Percentiles rank a stretch among this genome's conserved stretches.
phyloP scores from a whole-genome alignment of 2,888 invertebrate species.

The Chorisops tibialis region DNA sequence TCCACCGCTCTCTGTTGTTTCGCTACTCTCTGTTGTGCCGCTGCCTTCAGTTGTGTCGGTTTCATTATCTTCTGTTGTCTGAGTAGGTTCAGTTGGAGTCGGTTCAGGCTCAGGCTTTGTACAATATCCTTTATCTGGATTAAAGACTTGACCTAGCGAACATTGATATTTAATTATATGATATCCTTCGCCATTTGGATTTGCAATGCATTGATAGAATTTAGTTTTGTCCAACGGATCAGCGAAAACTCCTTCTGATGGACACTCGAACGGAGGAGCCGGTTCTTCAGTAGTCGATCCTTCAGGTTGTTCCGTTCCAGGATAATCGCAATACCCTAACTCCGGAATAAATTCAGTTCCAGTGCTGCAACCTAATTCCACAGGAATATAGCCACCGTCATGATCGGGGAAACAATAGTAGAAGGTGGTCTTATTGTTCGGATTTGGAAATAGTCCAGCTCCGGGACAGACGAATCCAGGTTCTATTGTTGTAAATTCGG shows the following conservation, averaged over 20 bases:
- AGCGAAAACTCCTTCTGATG: slow-evolving; percentile 5
- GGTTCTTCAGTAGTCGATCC: neutral
- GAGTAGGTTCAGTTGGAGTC: neutral
- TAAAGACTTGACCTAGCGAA: neutral
- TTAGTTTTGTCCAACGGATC: slow-evolving; percentile 1
- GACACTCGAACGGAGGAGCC: neutral
- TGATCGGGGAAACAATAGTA: slow-evolving; percentile 2
- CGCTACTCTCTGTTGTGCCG: neutral
- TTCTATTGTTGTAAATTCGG: neutral
- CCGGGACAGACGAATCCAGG: neutral
- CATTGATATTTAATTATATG: neutral
- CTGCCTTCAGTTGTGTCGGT: neutral
- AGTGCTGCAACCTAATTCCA: neutral
- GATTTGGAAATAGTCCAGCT: neutral
- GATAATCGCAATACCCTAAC: neutral
- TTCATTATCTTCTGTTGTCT: neutral
- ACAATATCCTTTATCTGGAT: neutral
- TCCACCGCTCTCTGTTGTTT: neutral
- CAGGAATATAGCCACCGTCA: neutral
- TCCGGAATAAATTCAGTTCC: neutral
- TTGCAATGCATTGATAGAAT: neutral
- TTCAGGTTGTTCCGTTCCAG: neutral
- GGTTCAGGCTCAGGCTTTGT: neutral
- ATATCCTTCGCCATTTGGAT: neutral
- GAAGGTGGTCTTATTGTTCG: neutral